Percentiles rank a stretch among this genome's conserved stretches.
These are phyloP conservation scores for Polypedilum vanderplanki DNA, from an alignment of 1,140 invertebrate genomes.

Conservation along the genomic window DNA sequence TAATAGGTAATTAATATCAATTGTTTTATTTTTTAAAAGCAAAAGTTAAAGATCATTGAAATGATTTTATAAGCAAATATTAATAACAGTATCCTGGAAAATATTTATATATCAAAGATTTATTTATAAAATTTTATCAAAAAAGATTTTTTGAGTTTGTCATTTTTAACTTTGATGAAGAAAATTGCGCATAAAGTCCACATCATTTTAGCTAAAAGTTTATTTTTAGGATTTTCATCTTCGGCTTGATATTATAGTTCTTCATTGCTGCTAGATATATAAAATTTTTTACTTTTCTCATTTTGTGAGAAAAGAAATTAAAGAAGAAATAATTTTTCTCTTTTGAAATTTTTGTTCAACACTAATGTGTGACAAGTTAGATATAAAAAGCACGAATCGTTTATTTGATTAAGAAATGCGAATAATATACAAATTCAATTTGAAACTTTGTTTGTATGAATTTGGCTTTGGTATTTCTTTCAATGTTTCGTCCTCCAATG, in stretches of 20 bases:
- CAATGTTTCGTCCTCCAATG: background rate
- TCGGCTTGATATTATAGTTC: constrained; percentile 4
- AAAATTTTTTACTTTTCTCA: background rate
- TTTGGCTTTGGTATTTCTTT: background rate
- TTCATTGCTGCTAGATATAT: background rate
- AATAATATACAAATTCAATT: constrained; percentile 3
- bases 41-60: too few species aligned
- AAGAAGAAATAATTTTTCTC: background rate
- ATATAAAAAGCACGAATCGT: background rate
- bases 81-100: too few species aligned
- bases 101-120: too few species aligned
- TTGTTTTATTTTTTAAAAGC: too few species aligned
- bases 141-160: background rate
- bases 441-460: too few species aligned
- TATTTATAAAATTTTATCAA: background rate
- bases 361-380: constrained; percentile 17
- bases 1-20: too few species aligned
- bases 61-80: too few species aligned
- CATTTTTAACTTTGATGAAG: constrained; percentile 5
- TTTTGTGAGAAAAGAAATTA: constrained; percentile 6
- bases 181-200: constrained; percentile 17
- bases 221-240: background rate
- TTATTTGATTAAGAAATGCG: constrained; percentile 13
- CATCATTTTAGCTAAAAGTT: background rate
- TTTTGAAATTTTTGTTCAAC: background rate